Evolutionary conservation across 2,888 invertebrate species (phyloP), one percentile per base, ranked within the genome.

Genomic region (Melanchra persicariae): DNA sequence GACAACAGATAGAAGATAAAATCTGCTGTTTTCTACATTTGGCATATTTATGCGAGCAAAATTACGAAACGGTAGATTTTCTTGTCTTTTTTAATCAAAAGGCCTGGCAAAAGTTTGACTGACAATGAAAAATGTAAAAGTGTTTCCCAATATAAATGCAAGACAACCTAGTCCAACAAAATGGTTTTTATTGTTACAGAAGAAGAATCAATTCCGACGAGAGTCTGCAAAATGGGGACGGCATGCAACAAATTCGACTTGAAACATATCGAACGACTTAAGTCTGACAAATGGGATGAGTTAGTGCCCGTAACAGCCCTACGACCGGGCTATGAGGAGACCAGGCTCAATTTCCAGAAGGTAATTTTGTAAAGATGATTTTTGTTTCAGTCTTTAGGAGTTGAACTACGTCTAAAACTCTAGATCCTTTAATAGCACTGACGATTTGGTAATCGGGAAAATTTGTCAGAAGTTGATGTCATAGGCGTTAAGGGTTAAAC

Each of bases 281-380:
- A 93, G 57, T 92, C 96, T 47, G 93, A 97, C 90, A 91, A 94
- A 84, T 97, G 97, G 97, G 92, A 94, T 74, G 96, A 96, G 84
- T 92, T 97, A 67, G 95, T 97, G 10, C 96, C 96, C 1, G 93
- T 95, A 89, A 96, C 96, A 12, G 89, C 92, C 40, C 90, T 97
- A 19, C 89, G 92, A 65, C 93, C 97, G 0, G 97, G 97, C 17
- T 96, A 96, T 85, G 93, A 95, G 69, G 96, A 96, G n/a, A 97
- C 96, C 0, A 94, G 97, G 78, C 94, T 96, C 80, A 97, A 97
- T 87, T 97, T 94, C 83, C 96, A 97, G 84, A 93, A 95, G 92
- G 94, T 96, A 87, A 78, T 74, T 63, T 65, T 17, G 17, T 54
- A 45, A 76, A 65, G 19, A 77, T 52, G 17, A 45, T 58, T 54